Evolutionary conservation across 2,888 invertebrate species (phyloP), one percentile per base, ranked within the genome.

Genomic region (Idaea dimidiata): DNA sequence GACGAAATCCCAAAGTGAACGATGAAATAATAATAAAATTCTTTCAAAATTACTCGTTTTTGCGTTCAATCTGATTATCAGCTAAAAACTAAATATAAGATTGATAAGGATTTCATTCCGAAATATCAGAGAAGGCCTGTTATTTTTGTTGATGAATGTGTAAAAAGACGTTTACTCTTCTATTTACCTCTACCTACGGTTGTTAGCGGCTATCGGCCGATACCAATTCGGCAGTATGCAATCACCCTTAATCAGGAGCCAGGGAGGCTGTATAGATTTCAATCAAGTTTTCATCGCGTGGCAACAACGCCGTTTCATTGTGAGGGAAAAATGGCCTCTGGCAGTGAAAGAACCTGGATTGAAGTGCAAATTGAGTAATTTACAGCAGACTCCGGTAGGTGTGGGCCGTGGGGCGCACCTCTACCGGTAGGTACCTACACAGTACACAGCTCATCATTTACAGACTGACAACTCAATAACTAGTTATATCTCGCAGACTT

Each of bases 311-410:
- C 32, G 69, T 68, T 58, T 68, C 74, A 72, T 77, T 75, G 78
- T 74, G 66, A 72, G 79, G 84, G 83, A 89, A 88, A 89, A 89
- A 89, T 86, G 88, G 87, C 90, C 90, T 88, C 90, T 89, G 88
- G 84, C 84, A 84, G 90, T 82, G 87, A 83, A 81, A 79, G 82
- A 87, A 89, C 89, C 89, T 89, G 90, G 87, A 86, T 90, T 91
- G 84, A 90, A 91, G 91, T 91, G 91, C 86, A 91, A 91, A 91
- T 91, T 87, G 89, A 90, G 87, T 90, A 84, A 89, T 90, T 88
- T 83, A 78, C 73, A 73, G 69, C 74, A 73, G 73, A 75, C 69
- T 71, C 71, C 75, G 67, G 71, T 66, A 62, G 72, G 70, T 54
- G 63, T 66, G 67, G 64, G 65, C 6, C 33, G 33, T 6, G n/a